phyloP scores from a whole-genome alignment of 1,140 invertebrate species.

The Drosophila kurseongensis region DNA sequence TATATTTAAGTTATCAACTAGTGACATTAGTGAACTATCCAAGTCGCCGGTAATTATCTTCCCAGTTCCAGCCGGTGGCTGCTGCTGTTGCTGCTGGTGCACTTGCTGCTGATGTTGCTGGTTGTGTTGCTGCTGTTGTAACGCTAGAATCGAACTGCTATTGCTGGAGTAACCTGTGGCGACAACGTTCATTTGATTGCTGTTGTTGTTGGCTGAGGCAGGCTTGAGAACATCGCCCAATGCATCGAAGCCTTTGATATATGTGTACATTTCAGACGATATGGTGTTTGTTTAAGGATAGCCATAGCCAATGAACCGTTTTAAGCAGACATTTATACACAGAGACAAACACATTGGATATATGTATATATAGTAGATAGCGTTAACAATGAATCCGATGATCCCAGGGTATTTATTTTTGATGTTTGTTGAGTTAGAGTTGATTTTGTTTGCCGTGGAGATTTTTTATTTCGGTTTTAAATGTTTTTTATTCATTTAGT shows the following conservation, averaged over 20 bases:
- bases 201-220: slow-evolving; percentile 82
- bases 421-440: slow-evolving; percentile 43
- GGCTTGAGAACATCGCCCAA: slow-evolving; percentile 90
- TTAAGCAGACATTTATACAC: slow-evolving; percentile 76
- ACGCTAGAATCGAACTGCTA: slow-evolving; percentile 84
- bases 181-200: slow-evolving; percentile 84
- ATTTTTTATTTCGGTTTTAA: slow-evolving; percentile 38
- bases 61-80: slow-evolving; percentile 85
- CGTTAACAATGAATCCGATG: slow-evolving; percentile 63
- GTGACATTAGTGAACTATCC: slow-evolving; percentile 94
- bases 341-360: slow-evolving; percentile 69
- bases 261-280: slow-evolving; percentile 41
- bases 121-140: slow-evolving; percentile 78
- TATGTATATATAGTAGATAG: slow-evolving; percentile 50
- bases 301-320: slow-evolving; percentile 72
- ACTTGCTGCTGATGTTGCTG: slow-evolving; percentile 75
- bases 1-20: slow-evolving; percentile 96
- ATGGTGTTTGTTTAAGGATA: slow-evolving; percentile 43
- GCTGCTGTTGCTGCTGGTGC: slow-evolving; percentile 84
- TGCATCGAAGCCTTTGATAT: slow-evolving; percentile 88
- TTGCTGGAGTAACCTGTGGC: slow-evolving; percentile 69
- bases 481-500: slow-evolving; percentile 15
- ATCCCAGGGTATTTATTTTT: slow-evolving; percentile 47
- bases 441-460: slow-evolving; percentile 28
- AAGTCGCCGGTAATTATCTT: slow-evolving; percentile 95